phyloP scores from a whole-genome alignment of 92 coral and sea anemone genomes.

The Umimayanthus kanabou region DNA sequence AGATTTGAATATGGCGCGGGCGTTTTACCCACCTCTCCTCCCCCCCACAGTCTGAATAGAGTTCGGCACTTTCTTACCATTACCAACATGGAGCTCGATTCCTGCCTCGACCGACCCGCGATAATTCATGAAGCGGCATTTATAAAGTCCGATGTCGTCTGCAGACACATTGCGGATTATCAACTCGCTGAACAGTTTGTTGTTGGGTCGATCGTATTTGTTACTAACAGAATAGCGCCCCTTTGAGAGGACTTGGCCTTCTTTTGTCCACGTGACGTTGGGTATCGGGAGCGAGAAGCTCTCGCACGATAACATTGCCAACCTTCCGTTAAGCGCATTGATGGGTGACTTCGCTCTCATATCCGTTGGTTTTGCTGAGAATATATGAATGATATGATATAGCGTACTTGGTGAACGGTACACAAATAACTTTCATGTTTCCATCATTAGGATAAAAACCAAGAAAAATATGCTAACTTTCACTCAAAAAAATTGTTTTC shows the following conservation, averaged over 20 bases:
- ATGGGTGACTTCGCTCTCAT: slow-evolving; percentile 2
- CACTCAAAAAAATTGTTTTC: too few species aligned
- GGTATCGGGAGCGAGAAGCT: neutral
- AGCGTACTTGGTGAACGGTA: neutral
- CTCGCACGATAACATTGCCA: neutral
- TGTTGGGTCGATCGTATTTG: neutral
- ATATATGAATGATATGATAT: too few species aligned
- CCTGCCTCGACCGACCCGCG: slow-evolving; percentile 1
- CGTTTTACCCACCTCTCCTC: too few species aligned
- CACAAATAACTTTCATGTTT: too few species aligned
- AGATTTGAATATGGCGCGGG: too few species aligned
- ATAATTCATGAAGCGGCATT: slow-evolving; percentile 5
- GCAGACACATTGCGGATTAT: neutral
- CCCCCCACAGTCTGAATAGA: neutral
- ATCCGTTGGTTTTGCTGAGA: slow-evolving; percentile 17
- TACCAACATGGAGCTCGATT: neutral
- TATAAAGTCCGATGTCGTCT: neutral
- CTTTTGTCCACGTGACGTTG: slow-evolving; percentile 19
- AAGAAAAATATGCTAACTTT: too few species aligned
- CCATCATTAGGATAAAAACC: too few species aligned
- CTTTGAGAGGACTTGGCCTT: neutral
- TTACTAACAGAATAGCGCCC: neutral
- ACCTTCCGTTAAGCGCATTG: neutral
- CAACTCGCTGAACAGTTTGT: neutral
- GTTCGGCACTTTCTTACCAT: neutral